A percentile compares a stretch with the other conserved stretches of the same genome.
phyloP scores from a whole-genome alignment of 2,888 invertebrate species.

The Brachyptera putata region DNA sequence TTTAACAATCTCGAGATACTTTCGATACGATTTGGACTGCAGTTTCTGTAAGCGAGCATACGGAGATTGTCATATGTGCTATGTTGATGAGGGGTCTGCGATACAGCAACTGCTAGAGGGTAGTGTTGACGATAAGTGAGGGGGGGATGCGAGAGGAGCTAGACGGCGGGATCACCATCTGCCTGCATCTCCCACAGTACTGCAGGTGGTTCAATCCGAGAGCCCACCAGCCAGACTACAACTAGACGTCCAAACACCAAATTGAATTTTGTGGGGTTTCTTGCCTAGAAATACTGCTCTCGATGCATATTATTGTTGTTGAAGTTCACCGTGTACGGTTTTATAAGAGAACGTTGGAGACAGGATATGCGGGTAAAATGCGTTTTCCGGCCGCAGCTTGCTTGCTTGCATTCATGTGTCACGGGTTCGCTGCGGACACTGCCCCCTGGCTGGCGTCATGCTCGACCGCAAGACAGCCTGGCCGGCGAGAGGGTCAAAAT shows the following conservation, averaged over 20 bases:
- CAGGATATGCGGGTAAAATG: constrained; percentile 18
- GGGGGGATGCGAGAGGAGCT: constrained; percentile 6
- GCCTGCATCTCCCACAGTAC: not conserved
- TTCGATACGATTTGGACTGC: too few species aligned
- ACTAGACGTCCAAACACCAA: too few species aligned
- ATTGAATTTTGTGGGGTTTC: too few species aligned
- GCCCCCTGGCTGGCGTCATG: too few species aligned
- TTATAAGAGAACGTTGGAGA: too few species aligned
- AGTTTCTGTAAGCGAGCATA: not conserved
- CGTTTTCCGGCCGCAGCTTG: constrained; percentile 6
- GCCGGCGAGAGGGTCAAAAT: not conserved
- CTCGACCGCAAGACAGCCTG: too few species aligned
- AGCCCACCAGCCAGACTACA: too few species aligned
- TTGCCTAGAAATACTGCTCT: too few species aligned
- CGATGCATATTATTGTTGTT: not conserved
- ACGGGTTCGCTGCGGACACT: not conserved
- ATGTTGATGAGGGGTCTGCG: constrained; percentile 5
- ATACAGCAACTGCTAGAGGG: not conserved
- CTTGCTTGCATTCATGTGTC: not conserved
- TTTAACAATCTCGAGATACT: too few species aligned
- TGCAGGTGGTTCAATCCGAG: too few species aligned
- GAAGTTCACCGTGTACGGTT: not conserved
- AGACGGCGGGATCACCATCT: constrained; percentile 9
- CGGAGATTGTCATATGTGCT: too few species aligned
- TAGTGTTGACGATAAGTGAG: too few species aligned